Evolutionary conservation across 2,113 vertebrate genomes (phyloP), one percentile per base, ranked within the genome.

Genomic region (Ranitomeya variabilis): DNA sequence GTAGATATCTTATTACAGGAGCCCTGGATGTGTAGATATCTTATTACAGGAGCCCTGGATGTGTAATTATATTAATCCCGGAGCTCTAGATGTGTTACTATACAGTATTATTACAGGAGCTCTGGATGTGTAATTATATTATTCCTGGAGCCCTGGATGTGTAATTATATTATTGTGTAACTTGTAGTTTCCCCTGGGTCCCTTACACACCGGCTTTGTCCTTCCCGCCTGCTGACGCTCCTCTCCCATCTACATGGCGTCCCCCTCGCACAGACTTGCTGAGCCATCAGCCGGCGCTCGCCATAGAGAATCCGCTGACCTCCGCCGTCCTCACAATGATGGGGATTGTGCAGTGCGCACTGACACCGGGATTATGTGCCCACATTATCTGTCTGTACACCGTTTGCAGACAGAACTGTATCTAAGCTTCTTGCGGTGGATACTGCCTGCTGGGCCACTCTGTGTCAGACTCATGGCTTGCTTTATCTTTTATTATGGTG

Each of bases 231-330:
- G 26, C 26, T 31, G 26, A 31, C 23, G 13, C n/a, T 62, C 10
- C 31, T 77, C 86, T 80, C 37, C 7, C n/a, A 52, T n/a, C 87
- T 16, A 52, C 55, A 15, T 23, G 18, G 11, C 37, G 21, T 60
- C 76, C 84, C 79, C 87, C 81, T 66, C 87, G 69, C 57, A 67
- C 19, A 77, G 59, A 89, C 71, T 59, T 85, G 81, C 87, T 89
- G 87, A 89, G 87, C 87, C 59, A 52, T 78, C 87, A 84, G 60
- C 81, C 62, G 15, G 37, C 37, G 21, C 73, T 55, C 37, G 16
- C 45, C 57, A 66, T 55, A 12, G 57, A 60, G 78, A 88, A 76
- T 83, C 57, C 85, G 87, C 87, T 84, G 87, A 89, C 87, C 80
- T 54, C 67, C 69, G 57, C 45, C 13, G 76, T 2, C 74, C 45